A percentile compares a stretch with the other conserved stretches of the same genome.
Evolutionary conservation across 2,797 vertebrate species (phyloP).

Genomic region (Echeneis naucrates): DNA sequence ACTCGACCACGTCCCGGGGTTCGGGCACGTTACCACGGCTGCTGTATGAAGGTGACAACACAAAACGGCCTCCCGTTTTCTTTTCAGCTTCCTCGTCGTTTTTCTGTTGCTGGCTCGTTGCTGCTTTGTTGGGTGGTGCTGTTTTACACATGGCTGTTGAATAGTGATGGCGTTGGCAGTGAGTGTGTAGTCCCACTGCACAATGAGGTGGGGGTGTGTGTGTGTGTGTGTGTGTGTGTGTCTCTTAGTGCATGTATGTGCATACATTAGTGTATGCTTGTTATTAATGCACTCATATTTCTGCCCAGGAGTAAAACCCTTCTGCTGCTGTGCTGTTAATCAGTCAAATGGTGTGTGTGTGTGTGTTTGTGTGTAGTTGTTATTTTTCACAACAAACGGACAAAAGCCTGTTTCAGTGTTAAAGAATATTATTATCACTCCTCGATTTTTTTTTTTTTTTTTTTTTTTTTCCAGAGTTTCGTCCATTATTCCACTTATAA

Average conservation of each 20-base stretch:
- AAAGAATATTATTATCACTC: neutral
- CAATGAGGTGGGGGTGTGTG: constrained; percentile 8
- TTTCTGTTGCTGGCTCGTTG: constrained; percentile 26
- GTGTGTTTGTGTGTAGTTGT: neutral
- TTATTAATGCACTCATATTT: constrained; percentile 58
- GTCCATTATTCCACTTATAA: neutral
- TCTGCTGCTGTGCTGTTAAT: constrained; percentile 53
- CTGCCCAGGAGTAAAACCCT: constrained; percentile 26
- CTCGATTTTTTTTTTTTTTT: too few species aligned
- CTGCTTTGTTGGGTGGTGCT: constrained; percentile 32
- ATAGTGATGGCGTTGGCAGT: constrained; percentile 35
- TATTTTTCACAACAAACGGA: neutral
- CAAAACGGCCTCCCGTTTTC: too few species aligned
- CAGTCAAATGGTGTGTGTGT: constrained; percentile 30
- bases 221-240: constrained; percentile 2
- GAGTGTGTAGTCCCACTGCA: constrained; percentile 35
- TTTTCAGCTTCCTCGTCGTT: constrained; percentile 31
- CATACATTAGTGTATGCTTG: constrained; percentile 7
- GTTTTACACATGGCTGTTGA: constrained; percentile 27
- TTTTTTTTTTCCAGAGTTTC: too few species aligned
- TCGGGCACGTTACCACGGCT: too few species aligned
- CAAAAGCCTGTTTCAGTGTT: neutral
- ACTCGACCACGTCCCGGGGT: too few species aligned
- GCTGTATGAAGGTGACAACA: too few species aligned
- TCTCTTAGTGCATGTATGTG: constrained; percentile 17